Base-by-base conservation (phyloP, 1,140 invertebrate species). In the Sarcophaga peregrina region DNA sequence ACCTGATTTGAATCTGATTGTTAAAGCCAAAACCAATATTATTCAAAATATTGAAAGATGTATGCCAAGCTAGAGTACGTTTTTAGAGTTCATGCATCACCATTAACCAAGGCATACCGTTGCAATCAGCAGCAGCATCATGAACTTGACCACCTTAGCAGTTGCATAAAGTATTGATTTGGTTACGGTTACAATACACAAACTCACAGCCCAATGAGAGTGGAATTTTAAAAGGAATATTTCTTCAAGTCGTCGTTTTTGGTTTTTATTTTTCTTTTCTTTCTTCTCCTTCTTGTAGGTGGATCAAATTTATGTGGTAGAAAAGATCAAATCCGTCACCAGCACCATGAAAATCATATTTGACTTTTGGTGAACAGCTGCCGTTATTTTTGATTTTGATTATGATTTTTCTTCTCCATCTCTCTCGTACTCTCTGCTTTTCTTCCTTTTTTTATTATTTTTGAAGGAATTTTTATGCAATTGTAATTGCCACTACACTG, bases 1-100 rank as follows among this genome's bases (percentile, higher is more conserved):
- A 90, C 88, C 89, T 90, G 89, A 90, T 90, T 90, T 88, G 86
- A 87, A 90, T 90, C 87, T 82, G 83, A 52, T 83, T 80, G 81
- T 72, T 11, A 76, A 76, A 50, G 17, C 75, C 75, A 78, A 78
- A 78, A 50, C 75, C 3, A 50, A 78, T 50, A 78, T 78, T 78
- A 78, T 78, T 78, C 75, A 78, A 78, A 78, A 78, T 13, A 75
- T 78, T 78, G n/a, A 78, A 20, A 50, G 75, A 50, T 17, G 74
- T 50, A 76, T 78, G 75, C 10, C n/a, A 50, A 78, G 75, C 50
- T n/a, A 50, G 20, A 50, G 47, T 25, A 37, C 25, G 4, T 37
- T 37, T 37, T 37, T 2, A 37, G 25, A 37, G 25, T 37, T 37
- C 25, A 37, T 37, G 25, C 25, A 37, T 37, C 25, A 37, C 25